Evolutionary conservation across 2,797 vertebrate species (phyloP).

Genomic region (Avahi laniger): DNA sequence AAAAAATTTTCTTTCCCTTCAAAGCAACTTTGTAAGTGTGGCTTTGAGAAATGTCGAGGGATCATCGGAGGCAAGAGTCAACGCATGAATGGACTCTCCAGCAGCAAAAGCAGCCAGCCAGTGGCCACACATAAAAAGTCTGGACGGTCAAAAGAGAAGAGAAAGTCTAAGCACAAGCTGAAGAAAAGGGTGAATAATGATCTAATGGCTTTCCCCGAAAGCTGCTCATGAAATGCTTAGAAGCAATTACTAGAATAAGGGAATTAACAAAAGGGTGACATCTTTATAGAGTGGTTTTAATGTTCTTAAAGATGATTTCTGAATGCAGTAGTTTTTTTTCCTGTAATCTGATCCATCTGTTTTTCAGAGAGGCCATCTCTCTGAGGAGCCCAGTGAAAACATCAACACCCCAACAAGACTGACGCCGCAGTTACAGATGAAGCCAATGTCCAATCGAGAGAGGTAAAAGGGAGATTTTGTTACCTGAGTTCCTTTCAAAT

Average conservation of each 20-base stretch:
- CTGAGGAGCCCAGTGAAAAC: conserved; percentile 93
- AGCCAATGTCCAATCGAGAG: conserved; percentile 99
- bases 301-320: conserved; percentile 18
- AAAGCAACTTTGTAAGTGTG: conserved; percentile 96
- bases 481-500: background rate
- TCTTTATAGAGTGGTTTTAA: background rate
- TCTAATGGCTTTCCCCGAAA: background rate
- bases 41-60: conserved; percentile 94
- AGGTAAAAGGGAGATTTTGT: conserved; percentile 84
- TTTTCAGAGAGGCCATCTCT: conserved; percentile 86
- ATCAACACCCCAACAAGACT: conserved; percentile 87
- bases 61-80: conserved; percentile 97
- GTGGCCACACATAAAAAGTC: conserved; percentile 88
- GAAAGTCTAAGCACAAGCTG: conserved; percentile 98
- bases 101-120: conserved; percentile 85
- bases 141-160: conserved; percentile 96
- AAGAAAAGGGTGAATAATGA: conserved; percentile 92
- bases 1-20: conserved; percentile 31
- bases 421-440: conserved; percentile 96
- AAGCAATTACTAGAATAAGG: background rate
- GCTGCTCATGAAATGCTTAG: background rate
- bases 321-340: background rate
- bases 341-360: conserved; percentile 42
- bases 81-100: conserved; percentile 92
- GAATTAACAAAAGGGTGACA: background rate